A percentile compares a stretch with the other conserved stretches of the same genome.
These are phyloP conservation scores for Chironomus riparius DNA, from an alignment of 2,888 invertebrate genomes.

Conservation along the genomic window DNA sequence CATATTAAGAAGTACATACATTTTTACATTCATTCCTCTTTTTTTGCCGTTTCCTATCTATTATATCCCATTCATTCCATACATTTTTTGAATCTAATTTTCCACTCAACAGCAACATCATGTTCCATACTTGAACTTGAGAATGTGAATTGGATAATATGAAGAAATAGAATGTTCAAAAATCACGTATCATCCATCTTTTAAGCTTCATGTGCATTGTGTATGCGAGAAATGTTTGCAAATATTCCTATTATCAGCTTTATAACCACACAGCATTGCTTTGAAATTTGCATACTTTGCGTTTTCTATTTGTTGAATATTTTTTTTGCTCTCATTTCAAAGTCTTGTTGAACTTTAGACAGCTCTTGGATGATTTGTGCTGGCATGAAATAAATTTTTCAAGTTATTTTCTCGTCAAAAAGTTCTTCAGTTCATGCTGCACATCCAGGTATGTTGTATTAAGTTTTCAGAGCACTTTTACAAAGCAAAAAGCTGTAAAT, in stretches of 20 bases:
- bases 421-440: no score
- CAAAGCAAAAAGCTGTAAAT: no score
- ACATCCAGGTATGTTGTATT: no score
- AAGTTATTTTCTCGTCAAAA: no score
- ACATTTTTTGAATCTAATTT: not conserved
- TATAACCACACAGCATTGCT: not conserved
- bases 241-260: not conserved
- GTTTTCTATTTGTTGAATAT: not conserved
- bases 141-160: not conserved
- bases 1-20: not conserved
- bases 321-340: not conserved
- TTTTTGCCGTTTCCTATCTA: no score
- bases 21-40: not conserved
- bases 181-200: slow-evolving; percentile 1
- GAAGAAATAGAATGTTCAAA: not conserved
- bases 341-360: no score
- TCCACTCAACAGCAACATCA: slow-evolving; percentile 1
- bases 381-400: no score
- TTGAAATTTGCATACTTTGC: not conserved
- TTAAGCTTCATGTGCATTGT: not conserved
- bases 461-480: no score
- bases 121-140: not conserved
- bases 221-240: not conserved
- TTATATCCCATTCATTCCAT: not conserved
- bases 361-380: no score